These are phyloP conservation scores for Peromyscus eremicus DNA, from an alignment of 2,797 vertebrate species.

Conservation along the genomic window DNA sequence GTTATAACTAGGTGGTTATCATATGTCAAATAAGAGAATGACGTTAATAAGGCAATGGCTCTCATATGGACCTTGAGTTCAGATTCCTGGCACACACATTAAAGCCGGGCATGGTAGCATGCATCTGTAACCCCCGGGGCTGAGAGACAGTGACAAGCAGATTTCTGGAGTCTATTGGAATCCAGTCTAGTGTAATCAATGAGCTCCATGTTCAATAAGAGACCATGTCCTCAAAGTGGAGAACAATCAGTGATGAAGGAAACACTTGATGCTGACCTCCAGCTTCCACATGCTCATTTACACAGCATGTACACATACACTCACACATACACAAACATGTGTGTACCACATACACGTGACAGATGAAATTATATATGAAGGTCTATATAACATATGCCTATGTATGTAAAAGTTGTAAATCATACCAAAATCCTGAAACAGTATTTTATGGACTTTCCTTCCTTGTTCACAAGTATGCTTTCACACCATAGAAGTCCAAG, in stretches of 20 bases:
- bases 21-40: neutral
- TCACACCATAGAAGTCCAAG: neutral
- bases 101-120: too few relatives aligned
- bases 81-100: neutral
- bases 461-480: neutral
- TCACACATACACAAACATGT: neutral
- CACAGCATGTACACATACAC: neutral
- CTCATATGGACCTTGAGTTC: neutral
- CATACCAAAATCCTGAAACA: neutral
- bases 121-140: neutral
- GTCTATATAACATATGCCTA: neutral
- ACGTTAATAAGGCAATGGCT: neutral
- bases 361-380: neutral
- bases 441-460: neutral
- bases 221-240: neutral
- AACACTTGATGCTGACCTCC: neutral
- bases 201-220: neutral
- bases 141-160: neutral
- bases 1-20: neutral
- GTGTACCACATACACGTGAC: neutral
- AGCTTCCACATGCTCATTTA: neutral
- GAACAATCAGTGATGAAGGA: neutral
- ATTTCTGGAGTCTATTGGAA: neutral
- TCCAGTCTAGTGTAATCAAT: neutral
- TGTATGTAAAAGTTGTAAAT: neutral